phyloP scores from a whole-genome alignment of 2,113 vertebrate species.

The Sander lucioperca region DNA sequence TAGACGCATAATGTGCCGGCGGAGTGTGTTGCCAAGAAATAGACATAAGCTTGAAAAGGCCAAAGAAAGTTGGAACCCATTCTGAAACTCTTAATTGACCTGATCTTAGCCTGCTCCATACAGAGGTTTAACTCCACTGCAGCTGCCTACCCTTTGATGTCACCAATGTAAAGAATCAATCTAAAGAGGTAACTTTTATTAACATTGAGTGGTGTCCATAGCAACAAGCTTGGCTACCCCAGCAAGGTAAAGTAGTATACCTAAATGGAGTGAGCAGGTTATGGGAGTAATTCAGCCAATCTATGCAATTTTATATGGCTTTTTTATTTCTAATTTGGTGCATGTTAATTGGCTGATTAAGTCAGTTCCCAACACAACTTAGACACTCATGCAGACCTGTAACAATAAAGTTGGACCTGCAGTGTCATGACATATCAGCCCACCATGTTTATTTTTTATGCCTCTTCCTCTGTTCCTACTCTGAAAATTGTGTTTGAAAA shows the following conservation, averaged over 20 bases:
- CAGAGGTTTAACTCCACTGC: too few species aligned
- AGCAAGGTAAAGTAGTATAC: slow-evolving; percentile 2
- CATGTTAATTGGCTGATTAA: not conserved
- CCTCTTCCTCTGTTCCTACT: not conserved
- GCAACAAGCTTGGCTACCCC: slow-evolving; percentile 41
- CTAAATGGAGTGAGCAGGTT: not conserved
- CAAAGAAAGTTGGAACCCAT: too few species aligned
- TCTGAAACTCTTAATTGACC: too few species aligned
- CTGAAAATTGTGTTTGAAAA: slow-evolving; percentile 24
- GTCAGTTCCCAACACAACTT: not conserved
- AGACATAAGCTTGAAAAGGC: too few species aligned
- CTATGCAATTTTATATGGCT: not conserved
- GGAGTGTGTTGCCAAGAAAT: too few species aligned
- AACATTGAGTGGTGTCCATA: slow-evolving; percentile 46
- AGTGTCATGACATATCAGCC: not conserved
- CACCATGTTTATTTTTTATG: slow-evolving; percentile 2
- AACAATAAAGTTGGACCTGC: not conserved
- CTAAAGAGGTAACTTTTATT: slow-evolving; percentile 28
- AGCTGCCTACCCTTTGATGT: not conserved
- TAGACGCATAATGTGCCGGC: too few species aligned
- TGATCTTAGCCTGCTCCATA: not conserved
- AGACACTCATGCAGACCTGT: not conserved
- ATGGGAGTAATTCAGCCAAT: not conserved
- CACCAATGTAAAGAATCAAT: slow-evolving; percentile 16
- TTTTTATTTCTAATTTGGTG: not conserved